These are phyloP conservation scores for Selene dorsalis DNA, from an alignment of 2,797 vertebrate species.

Conservation along the genomic window DNA sequence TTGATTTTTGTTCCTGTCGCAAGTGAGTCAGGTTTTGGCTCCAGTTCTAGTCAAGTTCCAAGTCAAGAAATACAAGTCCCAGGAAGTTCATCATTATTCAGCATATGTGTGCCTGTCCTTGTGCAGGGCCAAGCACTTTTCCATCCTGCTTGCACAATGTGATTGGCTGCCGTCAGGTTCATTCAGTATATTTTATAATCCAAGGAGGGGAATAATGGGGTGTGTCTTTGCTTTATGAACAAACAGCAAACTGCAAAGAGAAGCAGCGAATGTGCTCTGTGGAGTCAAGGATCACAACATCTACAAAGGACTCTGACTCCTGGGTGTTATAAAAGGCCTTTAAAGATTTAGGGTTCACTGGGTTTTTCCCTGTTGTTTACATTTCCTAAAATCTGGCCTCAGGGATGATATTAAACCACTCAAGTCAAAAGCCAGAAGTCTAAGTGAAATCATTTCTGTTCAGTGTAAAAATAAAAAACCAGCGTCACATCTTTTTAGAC, in stretches of 20 bases:
- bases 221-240: neutral
- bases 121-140: neutral
- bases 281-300: neutral
- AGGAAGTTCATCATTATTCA: neutral
- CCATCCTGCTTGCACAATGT: neutral
- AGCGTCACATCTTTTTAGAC: neutral
- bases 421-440: neutral
- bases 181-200: neutral
- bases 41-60: neutral
- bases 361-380: neutral
- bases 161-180: neutral
- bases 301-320: neutral
- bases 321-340: neutral
- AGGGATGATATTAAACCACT: neutral
- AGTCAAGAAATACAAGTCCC: neutral
- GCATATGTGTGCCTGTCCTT: neutral
- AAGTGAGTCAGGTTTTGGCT: neutral
- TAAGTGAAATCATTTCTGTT: neutral
- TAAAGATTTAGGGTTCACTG: neutral
- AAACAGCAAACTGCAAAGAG: neutral
- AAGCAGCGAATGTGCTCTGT: neutral
- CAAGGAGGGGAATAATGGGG: neutral
- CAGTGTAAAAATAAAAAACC: neutral
- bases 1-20: neutral
- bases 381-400: neutral